phyloP scores from a whole-genome alignment of 1,140 invertebrate species.

The Dreissena rostriformis region DNA sequence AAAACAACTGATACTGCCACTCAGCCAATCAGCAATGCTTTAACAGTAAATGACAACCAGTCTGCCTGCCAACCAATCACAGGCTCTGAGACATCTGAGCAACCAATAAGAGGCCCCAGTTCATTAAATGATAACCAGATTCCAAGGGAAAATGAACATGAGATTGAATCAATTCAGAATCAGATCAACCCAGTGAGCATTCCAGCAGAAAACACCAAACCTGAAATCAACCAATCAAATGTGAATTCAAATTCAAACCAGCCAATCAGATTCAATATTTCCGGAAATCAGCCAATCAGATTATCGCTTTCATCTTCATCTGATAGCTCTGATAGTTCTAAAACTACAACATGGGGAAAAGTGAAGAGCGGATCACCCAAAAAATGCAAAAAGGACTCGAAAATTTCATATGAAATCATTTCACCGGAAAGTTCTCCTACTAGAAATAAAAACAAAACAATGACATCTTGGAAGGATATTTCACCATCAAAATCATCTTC shows the following conservation, averaged over 20 bases:
- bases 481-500: conserved; percentile 62
- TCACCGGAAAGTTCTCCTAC: conserved; percentile 29
- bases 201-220: conserved; percentile 34
- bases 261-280: conserved; percentile 35
- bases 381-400: neutral
- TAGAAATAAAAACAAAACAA: conserved; percentile 41
- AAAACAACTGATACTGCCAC: too few relatives aligned
- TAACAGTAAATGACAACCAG: neutral
- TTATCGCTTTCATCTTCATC: conserved; percentile 48
- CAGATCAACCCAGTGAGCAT: conserved; percentile 23
- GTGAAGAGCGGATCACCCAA: conserved; percentile 42
- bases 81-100: conserved; percentile 40
- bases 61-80: conserved; percentile 36
- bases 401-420: conserved; percentile 1
- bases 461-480: conserved; percentile 68
- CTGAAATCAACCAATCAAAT: conserved; percentile 21
- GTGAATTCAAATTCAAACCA: conserved; percentile 26
- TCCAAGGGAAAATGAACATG: neutral
- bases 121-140: neutral
- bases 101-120: neutral
- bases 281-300: conserved; percentile 49
- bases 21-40: too few relatives aligned
- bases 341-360: conserved; percentile 50
- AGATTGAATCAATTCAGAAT: neutral
- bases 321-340: conserved; percentile 46